These are phyloP conservation scores for Flexamia atlantica DNA, from an alignment of 2,888 invertebrate genomes.

Conservation along the genomic window DNA sequence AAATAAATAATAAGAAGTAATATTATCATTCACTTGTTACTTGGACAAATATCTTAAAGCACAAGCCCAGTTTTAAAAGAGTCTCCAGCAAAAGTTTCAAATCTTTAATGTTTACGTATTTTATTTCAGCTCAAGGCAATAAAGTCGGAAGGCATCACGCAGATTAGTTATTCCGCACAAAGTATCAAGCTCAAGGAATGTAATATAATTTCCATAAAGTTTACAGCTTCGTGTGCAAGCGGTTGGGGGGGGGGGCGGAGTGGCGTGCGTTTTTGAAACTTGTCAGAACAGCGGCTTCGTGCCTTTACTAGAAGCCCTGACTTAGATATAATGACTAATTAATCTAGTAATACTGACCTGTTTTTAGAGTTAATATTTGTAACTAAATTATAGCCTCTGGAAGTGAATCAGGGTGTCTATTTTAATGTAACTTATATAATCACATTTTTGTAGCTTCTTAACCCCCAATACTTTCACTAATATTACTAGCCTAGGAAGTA, in stretches of 20 bases:
- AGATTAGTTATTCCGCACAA: background rate
- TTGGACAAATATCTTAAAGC: background rate
- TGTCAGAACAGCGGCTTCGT: slow-evolving; percentile 21
- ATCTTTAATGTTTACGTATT: background rate
- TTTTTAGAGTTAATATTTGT: too few species aligned
- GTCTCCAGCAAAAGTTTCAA: background rate
- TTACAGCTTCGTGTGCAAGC: background rate
- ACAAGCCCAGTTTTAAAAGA: background rate
- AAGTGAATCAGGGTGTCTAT: too few species aligned
- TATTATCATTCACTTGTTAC: too few species aligned
- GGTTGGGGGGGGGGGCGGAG: background rate
- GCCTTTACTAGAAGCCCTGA: background rate
- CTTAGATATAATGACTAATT: too few species aligned
- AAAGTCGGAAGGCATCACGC: slow-evolving; percentile 5
- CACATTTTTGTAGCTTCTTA: too few species aligned
- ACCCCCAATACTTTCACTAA: too few species aligned
- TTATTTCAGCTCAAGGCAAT: slow-evolving; percentile 11
- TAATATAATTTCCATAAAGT: slow-evolving; percentile 30
- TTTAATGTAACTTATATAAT: too few species aligned
- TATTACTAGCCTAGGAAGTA: too few species aligned
- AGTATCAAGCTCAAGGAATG: slow-evolving; percentile 11
- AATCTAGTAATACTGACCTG: too few species aligned
- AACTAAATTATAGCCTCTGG: too few species aligned
- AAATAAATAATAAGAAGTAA: too few species aligned
- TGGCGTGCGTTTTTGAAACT: slow-evolving; percentile 39